These are phyloP conservation scores for Zosterops hypoxanthus DNA, from an alignment of 2,113 vertebrate species.

Conservation along the genomic window DNA sequence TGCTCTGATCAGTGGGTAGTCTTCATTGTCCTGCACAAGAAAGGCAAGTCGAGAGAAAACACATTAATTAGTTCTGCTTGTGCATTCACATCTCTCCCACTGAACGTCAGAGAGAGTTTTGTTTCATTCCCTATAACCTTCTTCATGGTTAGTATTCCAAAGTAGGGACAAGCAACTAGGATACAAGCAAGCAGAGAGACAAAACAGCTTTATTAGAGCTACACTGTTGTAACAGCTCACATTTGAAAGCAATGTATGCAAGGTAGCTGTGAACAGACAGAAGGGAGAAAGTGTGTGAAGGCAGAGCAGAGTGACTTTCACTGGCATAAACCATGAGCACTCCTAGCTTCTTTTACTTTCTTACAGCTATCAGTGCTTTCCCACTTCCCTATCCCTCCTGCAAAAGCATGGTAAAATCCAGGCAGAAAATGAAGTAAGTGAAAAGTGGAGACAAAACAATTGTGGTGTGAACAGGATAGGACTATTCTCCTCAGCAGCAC, in stretches of 20 bases:
- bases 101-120: neutral
- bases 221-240: neutral
- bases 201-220: neutral
- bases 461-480: neutral
- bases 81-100: neutral
- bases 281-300: neutral
- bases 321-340: neutral
- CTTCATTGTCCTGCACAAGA: conserved; percentile 77
- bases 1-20: conserved; percentile 86
- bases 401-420: neutral
- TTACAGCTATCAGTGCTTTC: neutral
- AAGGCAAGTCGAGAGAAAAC: neutral
- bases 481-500: neutral
- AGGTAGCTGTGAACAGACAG: neutral
- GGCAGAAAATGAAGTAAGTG: neutral
- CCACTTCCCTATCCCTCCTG: neutral
- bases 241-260: neutral
- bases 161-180: neutral
- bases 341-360: neutral
- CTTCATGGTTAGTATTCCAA: neutral
- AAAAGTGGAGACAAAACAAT: neutral
- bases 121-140: fast-evolving
- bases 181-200: neutral
- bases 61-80: neutral
- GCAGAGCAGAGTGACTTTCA: neutral